A percentile compares a stretch with the other conserved stretches of the same genome.
Evolutionary conservation across 2,113 vertebrate genomes (phyloP).

Genomic region (Dinomys branickii): DNA sequence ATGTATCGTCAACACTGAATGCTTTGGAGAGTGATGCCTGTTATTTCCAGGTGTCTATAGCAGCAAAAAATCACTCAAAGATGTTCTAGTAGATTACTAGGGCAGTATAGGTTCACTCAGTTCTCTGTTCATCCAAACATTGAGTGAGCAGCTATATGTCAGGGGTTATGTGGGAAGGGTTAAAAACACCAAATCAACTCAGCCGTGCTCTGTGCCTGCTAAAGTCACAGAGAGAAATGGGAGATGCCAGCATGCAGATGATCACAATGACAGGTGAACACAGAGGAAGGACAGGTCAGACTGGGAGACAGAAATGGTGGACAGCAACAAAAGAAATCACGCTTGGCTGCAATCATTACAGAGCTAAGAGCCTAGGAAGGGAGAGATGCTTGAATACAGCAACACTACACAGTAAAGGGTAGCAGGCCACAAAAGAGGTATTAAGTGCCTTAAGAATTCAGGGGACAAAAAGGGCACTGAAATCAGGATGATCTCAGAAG

Average conservation of each 20-base stretch:
- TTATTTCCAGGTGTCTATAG: neutral
- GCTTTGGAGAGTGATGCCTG: constrained; percentile 8
- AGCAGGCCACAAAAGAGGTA: neutral
- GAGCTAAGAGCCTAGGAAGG: neutral
- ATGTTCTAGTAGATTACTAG: neutral
- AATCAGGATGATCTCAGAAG: constrained; percentile 49
- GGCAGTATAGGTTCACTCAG: neutral
- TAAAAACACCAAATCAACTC: constrained; percentile 19
- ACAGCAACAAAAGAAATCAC: constrained; percentile 18
- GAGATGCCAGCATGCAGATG: neutral
- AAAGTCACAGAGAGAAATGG: neutral
- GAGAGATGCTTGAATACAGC: neutral
- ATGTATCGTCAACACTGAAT: neutral
- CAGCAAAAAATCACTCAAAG: constrained; percentile 39
- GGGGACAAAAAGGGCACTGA: constrained; percentile 34
- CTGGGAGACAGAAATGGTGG: neutral
- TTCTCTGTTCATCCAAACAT: neutral
- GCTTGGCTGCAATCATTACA: neutral
- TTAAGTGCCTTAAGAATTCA: neutral
- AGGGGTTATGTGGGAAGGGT: neutral
- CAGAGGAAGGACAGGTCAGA: neutral
- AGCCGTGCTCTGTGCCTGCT: neutral
- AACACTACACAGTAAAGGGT: neutral
- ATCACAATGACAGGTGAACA: neutral
- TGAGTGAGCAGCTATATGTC: neutral